Base-by-base conservation (phyloP, 2,888 invertebrate species). In the Sinohyriopsis cumingii region DNA sequence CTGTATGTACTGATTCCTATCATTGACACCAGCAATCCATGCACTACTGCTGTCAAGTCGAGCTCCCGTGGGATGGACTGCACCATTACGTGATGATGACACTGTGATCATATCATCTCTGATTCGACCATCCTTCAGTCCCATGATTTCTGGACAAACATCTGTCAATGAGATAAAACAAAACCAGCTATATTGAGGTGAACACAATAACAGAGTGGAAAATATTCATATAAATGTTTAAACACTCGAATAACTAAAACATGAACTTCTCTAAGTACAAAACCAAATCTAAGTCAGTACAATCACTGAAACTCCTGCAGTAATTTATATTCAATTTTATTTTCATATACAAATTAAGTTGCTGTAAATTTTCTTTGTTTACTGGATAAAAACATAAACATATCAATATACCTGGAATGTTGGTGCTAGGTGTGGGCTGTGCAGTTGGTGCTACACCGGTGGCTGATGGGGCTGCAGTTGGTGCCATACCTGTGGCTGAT, bases 91-190 rank as follows among this genome's bases (percentile, higher is more conserved):
- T 7, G 87, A 87, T 59, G 94, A 94, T 79, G 94, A 94, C 2
- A 93, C 93, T 64, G 92, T 91, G 55, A 96, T 92, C 91, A 93
- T 91, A 22, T 93, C 90, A 3, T 92, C 91, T 84, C 95, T 91
- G 20, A 91, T 83, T 1, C 92, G 60, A 12, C 80, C 76, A 64
- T 93, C 93, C 9, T 92, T 93, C 33, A 95, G 86, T 3, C 96
- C 96, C 92, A 96, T 93, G 0, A 93, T 91, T 77, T 95, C 95
- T 5, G 91, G 91, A 84, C 71, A 93, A 68, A 91, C 82, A 19
- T 71, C 84, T 82, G 68, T 18, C 63, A 64, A 3, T 53, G 59
- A 1, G 18, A 56, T 25, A 65, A 56, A 24, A 56, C 63, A 63
- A 22, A 0, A 45, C 0, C 25, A 3, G 3, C 0, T 45, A 0